Percentiles rank a stretch among this genome's conserved stretches.
phyloP scores from a whole-genome alignment of 1,140 invertebrate genomes.

The Camponotus vicinus region DNA sequence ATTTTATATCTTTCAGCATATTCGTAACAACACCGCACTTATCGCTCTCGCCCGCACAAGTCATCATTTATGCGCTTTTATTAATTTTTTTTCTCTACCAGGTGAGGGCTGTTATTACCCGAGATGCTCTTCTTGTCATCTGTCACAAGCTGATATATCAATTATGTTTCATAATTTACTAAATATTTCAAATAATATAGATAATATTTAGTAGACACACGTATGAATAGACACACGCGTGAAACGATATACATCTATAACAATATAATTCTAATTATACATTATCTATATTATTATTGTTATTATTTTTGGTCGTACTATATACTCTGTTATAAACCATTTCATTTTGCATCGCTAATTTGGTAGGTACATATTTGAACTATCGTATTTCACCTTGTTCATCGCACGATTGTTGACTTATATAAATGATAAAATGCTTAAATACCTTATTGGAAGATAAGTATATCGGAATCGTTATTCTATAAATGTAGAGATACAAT shows the following conservation, averaged over 20 bases:
- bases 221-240: background rate
- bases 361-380: conserved; percentile 46
- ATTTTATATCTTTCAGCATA: conserved; percentile 73
- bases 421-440: background rate
- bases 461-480: background rate
- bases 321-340: conserved; percentile 12
- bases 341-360: conserved; percentile 19
- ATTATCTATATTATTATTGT: too few relatives aligned
- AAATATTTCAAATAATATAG: background rate
- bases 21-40: conserved; percentile 58
- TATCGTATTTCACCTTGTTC: background rate
- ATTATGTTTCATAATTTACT: background rate
- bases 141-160: background rate
- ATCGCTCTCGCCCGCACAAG: conserved; percentile 45
- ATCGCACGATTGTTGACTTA: conserved; percentile 2
- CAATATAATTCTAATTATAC: conserved; percentile 4
- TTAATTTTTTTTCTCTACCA: conserved; percentile 72
- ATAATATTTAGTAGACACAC: background rate
- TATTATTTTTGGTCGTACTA: background rate
- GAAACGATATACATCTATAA: background rate
- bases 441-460: conserved; percentile 47
- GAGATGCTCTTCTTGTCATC: conserved; percentile 1
- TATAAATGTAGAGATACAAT: background rate
- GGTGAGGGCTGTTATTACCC: conserved; percentile 69
- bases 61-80: conserved; percentile 58